Conservation (phyloP, 2,797 vertebrate genomes). For the Pitangus sulphuratus region DNA sequence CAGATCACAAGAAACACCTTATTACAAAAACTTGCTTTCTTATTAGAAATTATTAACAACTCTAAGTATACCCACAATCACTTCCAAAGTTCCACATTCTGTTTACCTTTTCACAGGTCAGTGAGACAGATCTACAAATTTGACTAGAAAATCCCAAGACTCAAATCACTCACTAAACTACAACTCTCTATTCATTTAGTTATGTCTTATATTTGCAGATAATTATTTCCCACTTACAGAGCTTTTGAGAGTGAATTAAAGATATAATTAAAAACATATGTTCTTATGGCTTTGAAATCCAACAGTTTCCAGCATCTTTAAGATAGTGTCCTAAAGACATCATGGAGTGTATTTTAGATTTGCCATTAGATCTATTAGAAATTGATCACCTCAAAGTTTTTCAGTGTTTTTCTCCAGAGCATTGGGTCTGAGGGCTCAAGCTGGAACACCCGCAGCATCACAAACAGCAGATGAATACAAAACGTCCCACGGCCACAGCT, state of each 20-base stretch:
- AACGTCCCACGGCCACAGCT: constrained; percentile 89
- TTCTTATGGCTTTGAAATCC: background rate
- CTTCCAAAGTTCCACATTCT: background rate
- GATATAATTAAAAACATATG: background rate
- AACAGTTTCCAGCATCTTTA: background rate
- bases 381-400: constrained; percentile 88
- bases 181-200: background rate
- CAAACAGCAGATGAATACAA: constrained; percentile 90
- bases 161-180: background rate
- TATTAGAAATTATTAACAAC: background rate
- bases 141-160: background rate
- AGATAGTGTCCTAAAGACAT: background rate
- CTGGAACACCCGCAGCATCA: constrained; percentile 90
- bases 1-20: background rate
- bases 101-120: background rate
- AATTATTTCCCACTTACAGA: background rate
- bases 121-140: background rate
- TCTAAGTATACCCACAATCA: background rate
- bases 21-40: background rate
- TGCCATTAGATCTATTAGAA: background rate
- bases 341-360: background rate
- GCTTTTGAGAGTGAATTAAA: background rate
- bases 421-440: constrained; percentile 87
- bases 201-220: background rate
- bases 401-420: constrained; percentile 90